Base-by-base conservation (phyloP, 2,888 invertebrate species). In the Diaperis boleti region DNA sequence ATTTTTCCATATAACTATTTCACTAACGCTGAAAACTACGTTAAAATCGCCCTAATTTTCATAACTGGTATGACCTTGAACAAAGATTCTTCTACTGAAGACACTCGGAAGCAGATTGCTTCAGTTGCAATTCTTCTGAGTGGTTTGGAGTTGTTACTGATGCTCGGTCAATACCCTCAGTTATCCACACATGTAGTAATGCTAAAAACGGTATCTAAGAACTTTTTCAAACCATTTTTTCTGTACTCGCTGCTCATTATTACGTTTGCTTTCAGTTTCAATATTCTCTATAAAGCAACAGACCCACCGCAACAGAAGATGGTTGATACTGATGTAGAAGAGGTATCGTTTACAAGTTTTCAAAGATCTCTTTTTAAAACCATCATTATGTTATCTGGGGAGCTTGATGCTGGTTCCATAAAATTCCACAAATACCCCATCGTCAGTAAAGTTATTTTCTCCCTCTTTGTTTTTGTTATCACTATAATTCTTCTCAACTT, bases 301-400 rank as follows among this genome's bases (percentile, higher is more conserved):
- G 67, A 68, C 76, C 79, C 35, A 18, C 82, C 82, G n/a, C n/a
- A n/a, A 3, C 83, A 84, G 56, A 78, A 73, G 26, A 57, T 49
- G 17, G 66, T 66, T 22, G 64, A 74, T 0, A 81, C 72, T 2
- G 80, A 79, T 45, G 65, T 69, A 2, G 67, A 59, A 6, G 83
- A 82, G 11, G 86, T 87, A 0, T 88, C 88, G 68, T 93, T 94
- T 71, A 83, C 85, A 1, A 86, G 89, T 78, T 90, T 91, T 0
- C 88, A 87, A 1, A 84, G 86, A 62, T 90, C 93, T 0, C 75
- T 93, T 31, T 92, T 94, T 70, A 94, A 93, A 81, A 93, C 93
- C 0, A 88, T 93, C 14, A 90, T 93, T 1, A 94, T 94, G 94
- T 83, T 93, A 68, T 93, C 93, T 0, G 94, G 94, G 7, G 94